phyloP scores from a whole-genome alignment of 2,888 invertebrate genomes.

The Caenorhabditis becei region DNA sequence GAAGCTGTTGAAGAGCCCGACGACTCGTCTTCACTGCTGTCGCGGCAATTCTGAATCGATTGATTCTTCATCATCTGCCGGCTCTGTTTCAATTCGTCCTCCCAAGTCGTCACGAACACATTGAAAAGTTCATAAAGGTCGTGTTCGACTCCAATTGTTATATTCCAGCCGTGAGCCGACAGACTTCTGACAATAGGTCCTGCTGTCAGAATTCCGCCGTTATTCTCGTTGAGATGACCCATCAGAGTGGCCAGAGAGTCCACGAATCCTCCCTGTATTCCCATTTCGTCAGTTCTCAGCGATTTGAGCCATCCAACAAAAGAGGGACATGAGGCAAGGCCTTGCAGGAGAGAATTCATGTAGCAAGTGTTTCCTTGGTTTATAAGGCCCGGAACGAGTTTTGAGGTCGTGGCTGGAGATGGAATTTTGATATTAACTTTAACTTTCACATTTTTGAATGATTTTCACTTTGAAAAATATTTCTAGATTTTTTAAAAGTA shows the following conservation, averaged over 20 bases:
- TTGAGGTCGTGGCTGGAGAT: constrained; percentile 27
- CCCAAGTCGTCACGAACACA: constrained; percentile 91
- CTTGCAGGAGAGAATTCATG: constrained; percentile 73
- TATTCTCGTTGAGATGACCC: constrained; percentile 57
- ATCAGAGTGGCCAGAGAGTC: constrained; percentile 16
- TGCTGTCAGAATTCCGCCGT: constrained; percentile 55
- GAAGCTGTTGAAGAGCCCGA: not conserved
- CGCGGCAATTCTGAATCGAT: constrained; percentile 49
- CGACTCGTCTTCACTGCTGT: constrained; percentile 15
- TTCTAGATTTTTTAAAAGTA: not conserved
- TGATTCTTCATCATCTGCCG: constrained; percentile 20
- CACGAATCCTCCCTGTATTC: constrained; percentile 29
- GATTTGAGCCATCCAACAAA: constrained; percentile 66
- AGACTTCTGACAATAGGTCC: constrained; percentile 60
- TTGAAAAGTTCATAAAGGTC: constrained; percentile 95
- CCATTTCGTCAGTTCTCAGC: constrained; percentile 32
- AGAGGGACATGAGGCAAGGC: constrained; percentile 71
- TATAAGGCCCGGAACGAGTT: constrained; percentile 65
- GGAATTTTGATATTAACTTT: constrained; percentile 2
- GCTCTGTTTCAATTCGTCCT: constrained; percentile 86
- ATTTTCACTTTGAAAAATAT: no score
- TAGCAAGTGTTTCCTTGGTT: constrained; percentile 77
- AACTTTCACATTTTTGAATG: constrained; percentile 6
- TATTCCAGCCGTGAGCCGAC: constrained; percentile 67
- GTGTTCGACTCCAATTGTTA: constrained; percentile 79